Conservation (phyloP, 1,140 invertebrate genomes). For the Orchesella cincta region DNA sequence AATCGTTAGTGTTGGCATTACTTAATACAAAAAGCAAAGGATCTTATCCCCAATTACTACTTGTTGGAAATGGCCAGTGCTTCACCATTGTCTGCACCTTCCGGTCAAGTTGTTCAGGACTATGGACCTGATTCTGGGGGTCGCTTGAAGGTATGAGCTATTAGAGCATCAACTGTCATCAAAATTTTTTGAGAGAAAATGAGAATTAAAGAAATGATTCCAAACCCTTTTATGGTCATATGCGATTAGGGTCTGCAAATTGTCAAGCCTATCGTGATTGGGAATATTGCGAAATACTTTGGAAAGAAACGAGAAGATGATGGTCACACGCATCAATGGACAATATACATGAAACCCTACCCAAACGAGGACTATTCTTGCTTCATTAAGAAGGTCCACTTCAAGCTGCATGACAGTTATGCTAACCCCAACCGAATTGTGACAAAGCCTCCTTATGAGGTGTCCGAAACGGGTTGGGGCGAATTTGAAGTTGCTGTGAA, state of each 20-base stretch:
- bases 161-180: conserved; percentile 43
- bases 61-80: not conserved
- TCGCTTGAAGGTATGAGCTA: conserved; percentile 67
- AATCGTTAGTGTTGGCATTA: too few species aligned
- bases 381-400: conserved; percentile 96
- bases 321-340: conserved; percentile 99
- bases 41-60: too few species aligned
- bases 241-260: conserved; percentile 82
- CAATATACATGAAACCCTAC: conserved; percentile 96
- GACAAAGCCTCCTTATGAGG: conserved; percentile 93
- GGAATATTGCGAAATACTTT: conserved; percentile 92
- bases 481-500: conserved; percentile 99
- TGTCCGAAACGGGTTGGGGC: conserved; percentile 97
- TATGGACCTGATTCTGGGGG: conserved; percentile 80
- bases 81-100: not conserved
- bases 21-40: too few species aligned
- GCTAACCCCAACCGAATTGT: conserved; percentile 89
- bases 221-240: conserved; percentile 33
- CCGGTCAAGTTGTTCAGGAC: conserved; percentile 66
- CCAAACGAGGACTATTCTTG: conserved; percentile 89
- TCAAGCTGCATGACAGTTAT: conserved; percentile 97
- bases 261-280: conserved; percentile 95
- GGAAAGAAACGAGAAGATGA: conserved; percentile 96
- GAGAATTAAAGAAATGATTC: not conserved
- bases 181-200: not conserved